These are phyloP conservation scores for Eonycteris spelaea DNA, from an alignment of 2,113 vertebrate species.

Conservation along the genomic window DNA sequence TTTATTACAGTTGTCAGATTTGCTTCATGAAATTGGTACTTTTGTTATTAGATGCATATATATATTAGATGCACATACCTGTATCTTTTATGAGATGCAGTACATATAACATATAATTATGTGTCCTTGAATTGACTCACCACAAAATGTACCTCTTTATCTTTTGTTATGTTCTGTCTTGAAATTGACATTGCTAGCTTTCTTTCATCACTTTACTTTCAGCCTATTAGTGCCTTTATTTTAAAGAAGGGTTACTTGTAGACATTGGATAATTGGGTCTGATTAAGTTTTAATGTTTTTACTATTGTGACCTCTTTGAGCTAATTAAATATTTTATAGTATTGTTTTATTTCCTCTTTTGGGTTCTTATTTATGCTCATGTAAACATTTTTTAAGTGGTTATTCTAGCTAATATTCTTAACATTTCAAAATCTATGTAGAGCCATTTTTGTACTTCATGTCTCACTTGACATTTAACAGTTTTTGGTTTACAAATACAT, in stretches of 20 bases:
- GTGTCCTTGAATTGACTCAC: background rate
- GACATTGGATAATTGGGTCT: background rate
- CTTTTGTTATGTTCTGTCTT: background rate
- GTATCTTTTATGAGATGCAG: background rate
- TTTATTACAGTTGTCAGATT: background rate
- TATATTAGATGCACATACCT: background rate
- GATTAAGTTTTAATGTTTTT: background rate
- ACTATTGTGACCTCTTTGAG: background rate
- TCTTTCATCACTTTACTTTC: background rate
- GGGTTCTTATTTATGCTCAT: background rate
- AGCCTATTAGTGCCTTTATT: background rate
- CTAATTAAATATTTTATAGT: background rate
- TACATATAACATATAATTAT: background rate
- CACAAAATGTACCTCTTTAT: background rate
- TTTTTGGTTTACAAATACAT: background rate
- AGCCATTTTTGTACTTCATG: background rate
- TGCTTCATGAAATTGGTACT: background rate
- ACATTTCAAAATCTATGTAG: background rate
- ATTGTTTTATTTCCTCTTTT: background rate
- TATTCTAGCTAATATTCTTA: background rate
- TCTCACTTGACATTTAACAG: background rate
- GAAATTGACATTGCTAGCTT: background rate
- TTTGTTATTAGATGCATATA: background rate
- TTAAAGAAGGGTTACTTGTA: background rate
- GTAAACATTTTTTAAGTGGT: background rate